These are phyloP conservation scores for Parnassius mnemosyne DNA, from an alignment of 2,888 invertebrate genomes.

Conservation along the genomic window DNA sequence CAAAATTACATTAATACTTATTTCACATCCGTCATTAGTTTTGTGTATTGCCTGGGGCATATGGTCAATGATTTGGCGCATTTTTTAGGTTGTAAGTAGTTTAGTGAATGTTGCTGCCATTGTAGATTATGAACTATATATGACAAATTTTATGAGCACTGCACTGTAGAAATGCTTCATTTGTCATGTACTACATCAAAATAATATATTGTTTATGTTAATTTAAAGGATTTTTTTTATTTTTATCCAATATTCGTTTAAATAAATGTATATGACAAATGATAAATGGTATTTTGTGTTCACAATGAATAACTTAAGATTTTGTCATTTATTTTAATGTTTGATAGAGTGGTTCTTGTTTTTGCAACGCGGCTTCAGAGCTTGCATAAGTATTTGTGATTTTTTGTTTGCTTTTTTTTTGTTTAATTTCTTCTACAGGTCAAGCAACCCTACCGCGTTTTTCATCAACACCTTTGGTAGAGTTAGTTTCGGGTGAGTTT, in stretches of 20 bases:
- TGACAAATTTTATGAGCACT: slow-evolving; percentile 46
- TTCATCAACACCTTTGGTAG: slow-evolving; percentile 86
- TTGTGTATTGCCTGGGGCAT: slow-evolving; percentile 43
- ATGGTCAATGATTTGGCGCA: slow-evolving; percentile 43
- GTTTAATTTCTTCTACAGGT: slow-evolving; percentile 85
- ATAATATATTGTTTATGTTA: not conserved
- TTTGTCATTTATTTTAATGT: slow-evolving; percentile 33
- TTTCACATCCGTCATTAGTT: slow-evolving; percentile 27
- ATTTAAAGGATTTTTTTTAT: too few relatives aligned
- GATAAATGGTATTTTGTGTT: slow-evolving; percentile 35
- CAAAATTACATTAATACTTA: slow-evolving; percentile 1
- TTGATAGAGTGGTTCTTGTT: slow-evolving; percentile 59
- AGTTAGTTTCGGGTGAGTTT: slow-evolving; percentile 87
- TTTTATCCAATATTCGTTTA: too few relatives aligned
- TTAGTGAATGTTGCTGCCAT: slow-evolving; percentile 52
- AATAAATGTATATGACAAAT: slow-evolving; percentile 40
- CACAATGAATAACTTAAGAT: slow-evolving; percentile 27
- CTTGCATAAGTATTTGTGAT: slow-evolving; percentile 64
- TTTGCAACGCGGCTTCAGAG: slow-evolving; percentile 56
- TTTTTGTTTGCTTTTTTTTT: slow-evolving; percentile 69
- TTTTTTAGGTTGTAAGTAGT: slow-evolving; percentile 37
- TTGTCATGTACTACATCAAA: slow-evolving; percentile 35
- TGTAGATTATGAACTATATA: slow-evolving; percentile 30
- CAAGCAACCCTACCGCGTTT: slow-evolving; percentile 85
- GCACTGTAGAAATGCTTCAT: slow-evolving; percentile 49